phyloP scores from a whole-genome alignment of 2,797 vertebrate genomes.

The Martes flavigula region DNA sequence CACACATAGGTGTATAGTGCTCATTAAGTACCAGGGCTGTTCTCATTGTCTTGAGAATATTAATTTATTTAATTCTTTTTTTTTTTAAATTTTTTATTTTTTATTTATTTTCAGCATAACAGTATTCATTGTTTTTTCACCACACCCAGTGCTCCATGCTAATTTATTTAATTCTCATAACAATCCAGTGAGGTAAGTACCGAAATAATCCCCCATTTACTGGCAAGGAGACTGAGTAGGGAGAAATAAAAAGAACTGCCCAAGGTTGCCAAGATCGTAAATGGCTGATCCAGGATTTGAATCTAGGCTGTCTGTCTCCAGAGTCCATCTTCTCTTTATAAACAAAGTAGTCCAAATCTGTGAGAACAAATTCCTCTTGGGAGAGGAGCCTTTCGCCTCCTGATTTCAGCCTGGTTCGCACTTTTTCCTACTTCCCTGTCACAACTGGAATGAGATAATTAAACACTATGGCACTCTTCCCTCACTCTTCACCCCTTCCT shows the following conservation, averaged over 20 bases:
- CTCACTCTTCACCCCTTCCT: neutral
- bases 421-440: neutral
- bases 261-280: neutral
- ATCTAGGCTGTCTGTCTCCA: neutral
- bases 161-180: neutral
- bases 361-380: neutral
- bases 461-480: neutral
- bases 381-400: neutral
- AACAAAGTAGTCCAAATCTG: neutral
- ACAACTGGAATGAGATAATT: neutral
- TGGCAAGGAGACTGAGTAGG: neutral
- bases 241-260: neutral
- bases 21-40: neutral
- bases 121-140: no score
- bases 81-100: no score
- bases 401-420: neutral
- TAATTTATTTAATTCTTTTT: no score
- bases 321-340: neutral
- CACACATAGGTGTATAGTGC: neutral
- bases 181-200: neutral
- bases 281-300: neutral
- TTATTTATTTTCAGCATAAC: no score
- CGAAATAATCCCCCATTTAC: neutral
- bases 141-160: no score
- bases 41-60: neutral